phyloP scores from a whole-genome alignment of 2,113 vertebrate species.

The Benthochromis sp. region DNA sequence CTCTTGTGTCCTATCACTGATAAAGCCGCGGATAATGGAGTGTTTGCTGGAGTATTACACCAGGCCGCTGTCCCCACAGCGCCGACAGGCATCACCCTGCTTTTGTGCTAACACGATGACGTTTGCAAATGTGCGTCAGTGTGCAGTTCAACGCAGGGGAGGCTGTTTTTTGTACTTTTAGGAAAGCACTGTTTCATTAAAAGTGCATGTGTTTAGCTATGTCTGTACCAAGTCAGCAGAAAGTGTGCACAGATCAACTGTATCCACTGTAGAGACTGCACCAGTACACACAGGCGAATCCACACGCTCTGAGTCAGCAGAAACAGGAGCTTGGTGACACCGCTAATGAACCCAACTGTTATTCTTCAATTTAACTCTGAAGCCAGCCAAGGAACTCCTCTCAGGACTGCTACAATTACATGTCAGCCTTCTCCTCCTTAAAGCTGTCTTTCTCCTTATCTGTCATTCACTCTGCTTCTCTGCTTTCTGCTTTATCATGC shows the following conservation, averaged over 20 bases:
- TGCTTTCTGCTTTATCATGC: conserved; percentile 36
- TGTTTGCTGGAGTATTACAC: not conserved
- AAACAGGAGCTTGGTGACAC: conserved; percentile 55
- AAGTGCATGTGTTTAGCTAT: conserved; percentile 8
- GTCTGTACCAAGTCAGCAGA: conserved; percentile 41
- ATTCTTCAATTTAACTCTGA: conserved; percentile 71
- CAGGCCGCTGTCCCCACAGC: not conserved
- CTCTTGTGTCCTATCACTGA: not conserved
- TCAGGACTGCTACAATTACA: conserved; percentile 36
- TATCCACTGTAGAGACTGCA: not conserved
- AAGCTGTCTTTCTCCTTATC: conserved; percentile 24
- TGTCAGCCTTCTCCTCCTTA: conserved; percentile 20
- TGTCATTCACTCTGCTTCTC: conserved; percentile 10
- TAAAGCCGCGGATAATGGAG: not conserved
- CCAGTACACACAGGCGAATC: not conserved
- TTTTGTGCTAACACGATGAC: not conserved
- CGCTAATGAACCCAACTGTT: conserved; percentile 63
- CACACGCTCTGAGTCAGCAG: conserved; percentile 60
- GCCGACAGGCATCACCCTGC: not conserved
- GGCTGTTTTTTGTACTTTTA: conserved; percentile 51
- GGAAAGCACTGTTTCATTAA: conserved; percentile 39
- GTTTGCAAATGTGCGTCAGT: conserved; percentile 12
- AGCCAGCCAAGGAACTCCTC: conserved; percentile 46
- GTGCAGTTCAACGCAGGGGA: conserved; percentile 25
- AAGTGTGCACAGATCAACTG: not conserved